phyloP scores from a whole-genome alignment of 2,888 invertebrate species.

The Eupithecia pulchellata region DNA sequence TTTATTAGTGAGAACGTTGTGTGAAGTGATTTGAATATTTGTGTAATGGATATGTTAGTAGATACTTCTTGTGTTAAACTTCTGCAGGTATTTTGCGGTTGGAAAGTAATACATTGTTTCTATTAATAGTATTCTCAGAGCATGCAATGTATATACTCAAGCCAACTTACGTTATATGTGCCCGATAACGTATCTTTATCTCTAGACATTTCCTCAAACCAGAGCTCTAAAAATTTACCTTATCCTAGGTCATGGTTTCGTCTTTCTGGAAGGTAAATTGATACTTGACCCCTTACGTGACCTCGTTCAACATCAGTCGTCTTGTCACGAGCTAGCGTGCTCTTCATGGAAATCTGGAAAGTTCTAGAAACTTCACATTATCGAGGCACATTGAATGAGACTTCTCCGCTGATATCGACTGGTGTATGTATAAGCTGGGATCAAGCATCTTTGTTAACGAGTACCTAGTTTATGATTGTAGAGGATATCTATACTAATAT shows the following conservation, averaged over 20 bases:
- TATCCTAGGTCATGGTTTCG: slow-evolving; percentile 4
- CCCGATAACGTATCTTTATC: neutral
- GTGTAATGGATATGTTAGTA: slow-evolving; percentile 49
- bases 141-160: neutral
- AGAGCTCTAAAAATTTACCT: neutral
- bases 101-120: slow-evolving; percentile 51
- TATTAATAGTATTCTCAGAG: neutral
- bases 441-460: neutral
- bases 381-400: neutral
- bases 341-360: slow-evolving; percentile 18
- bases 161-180: neutral
- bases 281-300: slow-evolving; percentile 7
- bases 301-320: slow-evolving; percentile 6
- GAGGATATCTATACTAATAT: too few species aligned
- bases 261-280: slow-evolving; percentile 5
- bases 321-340: slow-evolving; percentile 6
- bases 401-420: neutral
- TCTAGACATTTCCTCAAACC: slow-evolving; percentile 8
- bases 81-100: slow-evolving; percentile 59
- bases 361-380: neutral
- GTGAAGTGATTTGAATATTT: slow-evolving; percentile 27
- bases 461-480: neutral
- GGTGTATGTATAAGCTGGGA: neutral
- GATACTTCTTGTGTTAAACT: slow-evolving; percentile 52
- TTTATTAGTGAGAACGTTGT: slow-evolving; percentile 31